Conservation (phyloP, 2,797 vertebrate species). For the Cossypha dichroa region DNA sequence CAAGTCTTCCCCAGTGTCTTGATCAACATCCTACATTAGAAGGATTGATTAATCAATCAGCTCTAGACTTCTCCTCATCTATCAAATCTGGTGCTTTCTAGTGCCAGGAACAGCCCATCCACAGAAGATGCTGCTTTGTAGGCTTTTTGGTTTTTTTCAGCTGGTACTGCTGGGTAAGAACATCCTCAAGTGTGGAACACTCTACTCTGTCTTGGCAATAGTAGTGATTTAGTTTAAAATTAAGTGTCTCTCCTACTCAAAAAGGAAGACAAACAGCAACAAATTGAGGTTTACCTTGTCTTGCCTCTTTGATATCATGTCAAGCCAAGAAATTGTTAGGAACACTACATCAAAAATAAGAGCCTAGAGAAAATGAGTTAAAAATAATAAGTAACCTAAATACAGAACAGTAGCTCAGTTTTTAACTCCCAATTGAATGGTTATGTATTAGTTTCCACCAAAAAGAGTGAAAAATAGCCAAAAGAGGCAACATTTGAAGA, state of each 20-base stretch:
- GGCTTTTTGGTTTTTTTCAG: not conserved
- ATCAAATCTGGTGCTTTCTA: not conserved
- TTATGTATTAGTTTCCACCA: not conserved
- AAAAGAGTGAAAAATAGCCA: not conserved
- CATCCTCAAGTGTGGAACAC: not conserved
- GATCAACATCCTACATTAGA: constrained; percentile 90
- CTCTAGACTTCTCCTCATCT: not conserved
- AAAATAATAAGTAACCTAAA: not conserved
- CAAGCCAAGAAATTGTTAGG: not conserved
- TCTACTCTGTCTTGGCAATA: not conserved
- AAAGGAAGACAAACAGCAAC: not conserved
- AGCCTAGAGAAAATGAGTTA: not conserved
- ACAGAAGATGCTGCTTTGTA: not conserved
- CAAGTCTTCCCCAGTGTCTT: constrained; percentile 94
- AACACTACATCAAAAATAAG: not conserved
- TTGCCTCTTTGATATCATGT: rapidly evolving
- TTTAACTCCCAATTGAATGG: not conserved
- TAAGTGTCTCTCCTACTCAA: not conserved
- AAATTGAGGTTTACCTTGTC: not conserved
- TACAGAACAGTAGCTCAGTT: not conserved
- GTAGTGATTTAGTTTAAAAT: not conserved
- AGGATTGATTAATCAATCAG: not conserved
- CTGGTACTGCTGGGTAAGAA: not conserved
- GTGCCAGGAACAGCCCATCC: not conserved
- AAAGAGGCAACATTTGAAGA: rapidly evolving